These are phyloP conservation scores for Todiramphus chloris DNA, from an alignment of 2,113 vertebrate species.

Conservation along the genomic window DNA sequence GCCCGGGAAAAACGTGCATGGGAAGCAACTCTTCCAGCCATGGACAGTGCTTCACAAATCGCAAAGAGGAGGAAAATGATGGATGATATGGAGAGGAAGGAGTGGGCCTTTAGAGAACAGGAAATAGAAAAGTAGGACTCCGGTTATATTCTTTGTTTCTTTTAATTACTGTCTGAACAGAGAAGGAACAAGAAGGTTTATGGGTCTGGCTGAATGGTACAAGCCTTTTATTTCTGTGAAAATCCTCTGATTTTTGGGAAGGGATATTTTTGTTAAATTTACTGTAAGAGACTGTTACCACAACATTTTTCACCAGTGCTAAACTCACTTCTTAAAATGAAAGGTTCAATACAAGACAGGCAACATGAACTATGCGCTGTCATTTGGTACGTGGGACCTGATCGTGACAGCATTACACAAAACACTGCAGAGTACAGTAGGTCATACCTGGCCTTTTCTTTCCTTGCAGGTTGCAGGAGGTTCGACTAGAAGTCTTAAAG, in stretches of 20 bases:
- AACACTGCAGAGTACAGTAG: neutral
- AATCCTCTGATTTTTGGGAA: neutral
- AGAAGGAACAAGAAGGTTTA: neutral
- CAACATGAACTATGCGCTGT: neutral
- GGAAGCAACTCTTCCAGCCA: conserved; percentile 85
- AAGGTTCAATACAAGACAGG: neutral
- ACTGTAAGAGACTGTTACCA: neutral
- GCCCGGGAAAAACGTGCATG: conserved; percentile 83
- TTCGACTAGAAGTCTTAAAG: conserved; percentile 78
- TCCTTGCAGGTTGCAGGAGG: conserved; percentile 83
- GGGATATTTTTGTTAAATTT: neutral
- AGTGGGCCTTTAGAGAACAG: conserved; percentile 91
- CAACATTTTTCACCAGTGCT: neutral
- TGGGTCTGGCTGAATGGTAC: neutral
- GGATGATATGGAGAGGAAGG: conserved; percentile 88
- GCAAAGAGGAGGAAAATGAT: conserved; percentile 87
- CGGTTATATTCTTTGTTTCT: neutral
- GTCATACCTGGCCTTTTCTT: neutral
- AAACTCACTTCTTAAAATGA: neutral
- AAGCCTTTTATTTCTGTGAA: neutral
- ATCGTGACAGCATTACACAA: neutral
- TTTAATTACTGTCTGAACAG: neutral
- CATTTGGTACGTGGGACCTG: neutral
- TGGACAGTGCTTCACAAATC: conserved; percentile 73
- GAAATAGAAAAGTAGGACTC: conserved; percentile 88